Evolutionary conservation across 2,888 invertebrate species (phyloP).

Genomic region (Endomychus coccineus): DNA sequence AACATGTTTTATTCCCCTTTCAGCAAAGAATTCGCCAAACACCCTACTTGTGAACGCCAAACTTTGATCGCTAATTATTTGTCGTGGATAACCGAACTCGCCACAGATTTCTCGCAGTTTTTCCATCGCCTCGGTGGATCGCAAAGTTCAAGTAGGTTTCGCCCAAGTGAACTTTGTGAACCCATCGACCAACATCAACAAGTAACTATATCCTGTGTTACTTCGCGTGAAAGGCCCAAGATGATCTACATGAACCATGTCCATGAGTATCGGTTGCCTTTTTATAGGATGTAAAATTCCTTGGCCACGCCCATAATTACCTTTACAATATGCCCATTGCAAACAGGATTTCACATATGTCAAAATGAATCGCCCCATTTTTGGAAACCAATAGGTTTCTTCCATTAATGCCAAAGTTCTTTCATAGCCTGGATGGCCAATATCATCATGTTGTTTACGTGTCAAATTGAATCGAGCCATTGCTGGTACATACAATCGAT

Average conservation of each 20-base stretch:
- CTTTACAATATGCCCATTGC: slow-evolving; percentile 32
- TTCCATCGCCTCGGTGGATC: slow-evolving; percentile 4
- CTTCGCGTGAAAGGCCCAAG: slow-evolving; percentile 24
- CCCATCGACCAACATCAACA: slow-evolving; percentile 22
- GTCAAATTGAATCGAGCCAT: slow-evolving; percentile 15
- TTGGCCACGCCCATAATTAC: slow-evolving; percentile 22
- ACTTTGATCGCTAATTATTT: slow-evolving; percentile 21
- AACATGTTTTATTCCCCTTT: slow-evolving; percentile 21
- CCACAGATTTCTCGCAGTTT: slow-evolving; percentile 8
- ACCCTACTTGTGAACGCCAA: slow-evolving; percentile 20
- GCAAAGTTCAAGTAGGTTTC: slow-evolving; percentile 8
- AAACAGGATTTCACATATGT: slow-evolving; percentile 32
- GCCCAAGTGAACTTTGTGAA: slow-evolving; percentile 19
- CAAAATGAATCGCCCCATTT: slow-evolving; percentile 23
- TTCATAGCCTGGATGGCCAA: slow-evolving; percentile 27
- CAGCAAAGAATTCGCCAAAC: slow-evolving; percentile 18
- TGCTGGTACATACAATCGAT: slow-evolving; percentile 19
- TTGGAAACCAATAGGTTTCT: slow-evolving; percentile 25
- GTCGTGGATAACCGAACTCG: slow-evolving; percentile 21
- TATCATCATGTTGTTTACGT: slow-evolving; percentile 28
- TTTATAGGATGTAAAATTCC: slow-evolving; percentile 21
- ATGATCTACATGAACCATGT: slow-evolving; percentile 29
- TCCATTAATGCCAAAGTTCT: slow-evolving; percentile 19
- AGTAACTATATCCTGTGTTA: slow-evolving; percentile 18
- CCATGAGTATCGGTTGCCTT: slow-evolving; percentile 25